Percentiles rank a stretch among this genome's conserved stretches.
phyloP scores from a whole-genome alignment of 2,888 invertebrate species.

The Hydrotaea diabolus region DNA sequence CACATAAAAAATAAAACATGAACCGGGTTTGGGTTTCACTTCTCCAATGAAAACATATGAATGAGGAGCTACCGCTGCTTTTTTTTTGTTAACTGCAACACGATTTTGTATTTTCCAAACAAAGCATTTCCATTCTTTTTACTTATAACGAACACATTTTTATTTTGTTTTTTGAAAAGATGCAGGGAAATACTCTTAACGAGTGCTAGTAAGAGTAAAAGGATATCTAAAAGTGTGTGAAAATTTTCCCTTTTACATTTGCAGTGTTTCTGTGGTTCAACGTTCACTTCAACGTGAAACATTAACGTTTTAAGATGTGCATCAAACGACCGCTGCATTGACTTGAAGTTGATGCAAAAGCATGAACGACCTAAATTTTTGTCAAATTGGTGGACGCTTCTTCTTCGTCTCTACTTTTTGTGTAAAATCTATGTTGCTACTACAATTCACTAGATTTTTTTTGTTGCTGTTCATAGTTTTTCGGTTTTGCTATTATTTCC shows the following conservation, averaged over 20 bases:
- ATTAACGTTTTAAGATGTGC: conserved; percentile 30
- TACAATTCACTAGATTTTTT: not conserved
- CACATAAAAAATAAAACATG: too few relatives aligned
- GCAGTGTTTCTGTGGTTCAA: not conserved
- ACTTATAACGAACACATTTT: conserved; percentile 3
- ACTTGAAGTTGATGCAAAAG: conserved; percentile 55
- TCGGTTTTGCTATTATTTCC: conserved; percentile 1
- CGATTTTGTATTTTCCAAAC: not conserved
- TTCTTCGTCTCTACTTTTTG: not conserved
- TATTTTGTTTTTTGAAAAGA: conserved; percentile 28
- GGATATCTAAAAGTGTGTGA: not conserved
- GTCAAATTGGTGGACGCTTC: conserved; percentile 54
- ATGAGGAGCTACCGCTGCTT: too few relatives aligned
- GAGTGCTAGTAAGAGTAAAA: not conserved
- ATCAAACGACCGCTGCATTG: conserved; percentile 29
- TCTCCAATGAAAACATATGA: too few relatives aligned
- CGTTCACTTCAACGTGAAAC: conserved; percentile 5
- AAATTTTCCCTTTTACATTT: not conserved
- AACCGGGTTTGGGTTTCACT: too few relatives aligned
- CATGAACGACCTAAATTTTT: conserved; percentile 62
- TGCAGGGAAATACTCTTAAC: conserved; percentile 1
- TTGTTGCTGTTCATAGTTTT: not conserved
- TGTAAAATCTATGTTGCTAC: conserved; percentile 24
- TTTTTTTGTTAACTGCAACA: too few relatives aligned
- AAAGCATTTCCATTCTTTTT: not conserved